Evolutionary conservation across 2,113 vertebrate species (phyloP).

Genomic region (Notarius lentiginosus): DNA sequence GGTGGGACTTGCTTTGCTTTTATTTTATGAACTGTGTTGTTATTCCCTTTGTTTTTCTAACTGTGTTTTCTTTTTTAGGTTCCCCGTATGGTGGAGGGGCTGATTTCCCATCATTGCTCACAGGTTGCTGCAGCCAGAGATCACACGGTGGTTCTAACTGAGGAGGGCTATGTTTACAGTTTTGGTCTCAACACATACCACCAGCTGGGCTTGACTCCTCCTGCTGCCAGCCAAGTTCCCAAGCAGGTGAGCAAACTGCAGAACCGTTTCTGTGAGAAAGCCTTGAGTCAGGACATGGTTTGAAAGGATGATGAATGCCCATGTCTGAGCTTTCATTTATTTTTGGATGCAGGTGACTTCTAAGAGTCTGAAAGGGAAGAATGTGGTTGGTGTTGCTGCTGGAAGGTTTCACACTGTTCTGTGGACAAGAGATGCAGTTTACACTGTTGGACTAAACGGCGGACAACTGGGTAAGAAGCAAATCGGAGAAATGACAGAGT

Average conservation of each 20-base stretch:
- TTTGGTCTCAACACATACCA: conserved; percentile 95
- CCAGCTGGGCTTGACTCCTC: conserved; percentile 87
- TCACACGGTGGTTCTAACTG: conserved; percentile 92
- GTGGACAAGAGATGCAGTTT: conserved; percentile 92
- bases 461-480: conserved; percentile 88
- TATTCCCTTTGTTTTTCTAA: conserved; percentile 1
- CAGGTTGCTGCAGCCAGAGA: conserved; percentile 93
- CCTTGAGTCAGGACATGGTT: neutral
- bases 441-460: conserved; percentile 94
- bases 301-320: neutral
- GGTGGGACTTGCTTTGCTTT: conserved; percentile 70
- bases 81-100: conserved; percentile 88
- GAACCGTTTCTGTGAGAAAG: neutral
- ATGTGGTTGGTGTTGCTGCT: conserved; percentile 88
- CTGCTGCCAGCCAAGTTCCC: conserved; percentile 80
- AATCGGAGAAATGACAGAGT: neutral
- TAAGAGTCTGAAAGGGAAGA: conserved; percentile 88
- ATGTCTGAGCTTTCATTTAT: neutral
- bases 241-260: conserved; percentile 81
- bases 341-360: conserved; percentile 80
- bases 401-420: conserved; percentile 96
- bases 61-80: conserved; percentile 69
- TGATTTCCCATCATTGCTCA: conserved; percentile 83
- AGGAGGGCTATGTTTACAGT: conserved; percentile 90
- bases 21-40: neutral